Percentiles rank a stretch among this genome's conserved stretches.
These are phyloP conservation scores for Lemur catta DNA, from an alignment of 2,797 vertebrate species.

Conservation along the genomic window DNA sequence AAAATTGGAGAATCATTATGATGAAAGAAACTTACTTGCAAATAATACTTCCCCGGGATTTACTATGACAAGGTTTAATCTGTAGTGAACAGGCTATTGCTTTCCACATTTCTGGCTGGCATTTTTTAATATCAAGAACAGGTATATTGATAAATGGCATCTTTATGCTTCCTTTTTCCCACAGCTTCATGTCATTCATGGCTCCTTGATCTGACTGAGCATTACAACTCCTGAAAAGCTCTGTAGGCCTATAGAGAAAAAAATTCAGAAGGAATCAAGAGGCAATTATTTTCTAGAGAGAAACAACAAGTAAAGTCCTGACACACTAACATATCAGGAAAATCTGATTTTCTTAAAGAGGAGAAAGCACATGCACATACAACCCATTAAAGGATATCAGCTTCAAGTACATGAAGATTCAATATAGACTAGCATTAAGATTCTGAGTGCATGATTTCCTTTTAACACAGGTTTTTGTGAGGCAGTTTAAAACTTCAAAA, in stretches of 20 bases:
- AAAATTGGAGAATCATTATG: not conserved
- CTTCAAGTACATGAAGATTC: not conserved
- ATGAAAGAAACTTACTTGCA: conserved; percentile 91
- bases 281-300: conserved; percentile 27
- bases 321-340: not conserved
- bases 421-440: not conserved
- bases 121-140: conserved; percentile 96
- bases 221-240: conserved; percentile 97
- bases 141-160: conserved; percentile 99
- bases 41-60: conserved; percentile 95
- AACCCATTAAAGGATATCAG: not conserved
- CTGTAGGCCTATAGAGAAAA: conserved; percentile 91
- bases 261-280: conserved; percentile 35
- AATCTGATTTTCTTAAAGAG: conserved; percentile 46
- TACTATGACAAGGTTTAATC: conserved; percentile 98
- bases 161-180: conserved; percentile 98
- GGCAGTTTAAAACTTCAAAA: conserved; percentile 29
- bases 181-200: conserved; percentile 98
- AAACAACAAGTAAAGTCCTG: not conserved
- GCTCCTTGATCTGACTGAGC: conserved; percentile 98
- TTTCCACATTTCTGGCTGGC: conserved; percentile 97
- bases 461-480: not conserved
- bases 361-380: not conserved
- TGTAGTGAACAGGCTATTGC: conserved; percentile 96
- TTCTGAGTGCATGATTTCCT: not conserved